Evolutionary conservation across 2,113 vertebrate genomes (phyloP), one percentile per base, ranked within the genome.

Genomic region (Neodontobutis hainanensis): DNA sequence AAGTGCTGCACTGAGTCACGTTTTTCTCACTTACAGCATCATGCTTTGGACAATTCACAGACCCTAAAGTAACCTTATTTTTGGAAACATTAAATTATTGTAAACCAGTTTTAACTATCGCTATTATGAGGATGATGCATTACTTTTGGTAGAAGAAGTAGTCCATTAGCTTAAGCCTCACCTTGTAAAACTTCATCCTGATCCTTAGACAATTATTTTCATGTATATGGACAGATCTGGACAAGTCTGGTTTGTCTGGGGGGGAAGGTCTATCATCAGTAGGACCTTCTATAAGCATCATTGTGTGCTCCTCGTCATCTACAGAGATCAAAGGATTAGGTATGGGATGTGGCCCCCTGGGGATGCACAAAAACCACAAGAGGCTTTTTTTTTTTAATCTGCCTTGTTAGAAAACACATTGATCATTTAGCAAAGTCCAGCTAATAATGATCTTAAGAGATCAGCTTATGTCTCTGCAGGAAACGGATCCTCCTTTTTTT

Each of bases 321-420:
- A 27, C 19, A 27, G 56, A 58, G 55, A 84, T 81, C 65, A 70
- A 10, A 71, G 75, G 84, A 87, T 89, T 81, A 87, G 71, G 44
- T 27, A 1, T 63, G 57, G 52, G 77, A 67, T 44, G 47, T 53
- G 15, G 49, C 77, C 80, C 83, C 87, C 65, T 3, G 56, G 77
- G 59, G 69, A 46, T 10, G 45, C 53, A 16, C 51, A 63, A 57
- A n/a, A 72, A 65, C 60, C 6, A 0, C 35, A 70, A 60, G 61
- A 50, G 73, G 73, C 59, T 80, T 27, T 42, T 43, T 42, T 43
- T 63, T 87, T 4, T 14, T 38, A 87, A 88, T 87, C 86, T 62
- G 60, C 42, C 50, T 51, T 32, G 12, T 40, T 60, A 42, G 77
- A 87, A 80, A 72, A 77, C 71, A 81, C 78, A 86, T 68, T 57